phyloP scores from a whole-genome alignment of 2,113 vertebrate genomes.

The Solea senegalensis region DNA sequence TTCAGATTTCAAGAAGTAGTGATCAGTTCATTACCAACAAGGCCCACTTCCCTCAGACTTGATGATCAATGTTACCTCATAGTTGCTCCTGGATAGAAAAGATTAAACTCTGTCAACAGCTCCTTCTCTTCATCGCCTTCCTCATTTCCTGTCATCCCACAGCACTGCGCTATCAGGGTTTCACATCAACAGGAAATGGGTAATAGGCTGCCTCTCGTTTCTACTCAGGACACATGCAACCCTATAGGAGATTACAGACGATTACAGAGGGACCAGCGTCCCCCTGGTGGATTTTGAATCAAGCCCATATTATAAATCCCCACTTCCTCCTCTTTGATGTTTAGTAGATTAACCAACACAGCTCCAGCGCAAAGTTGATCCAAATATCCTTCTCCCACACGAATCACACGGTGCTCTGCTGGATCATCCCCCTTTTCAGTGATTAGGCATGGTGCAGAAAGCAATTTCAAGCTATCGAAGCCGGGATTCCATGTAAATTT shows the following conservation, averaged over 20 bases:
- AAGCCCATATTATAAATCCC: slow-evolving; percentile 58
- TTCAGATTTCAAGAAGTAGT: slow-evolving; percentile 30
- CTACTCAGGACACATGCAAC: slow-evolving; percentile 55
- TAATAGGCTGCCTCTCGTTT: slow-evolving; percentile 55
- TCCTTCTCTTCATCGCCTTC: slow-evolving; percentile 17
- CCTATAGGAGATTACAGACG: slow-evolving; percentile 65
- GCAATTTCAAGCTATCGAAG: slow-evolving; percentile 61
- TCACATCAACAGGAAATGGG: slow-evolving; percentile 56
- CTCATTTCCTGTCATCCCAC: slow-evolving; percentile 63
- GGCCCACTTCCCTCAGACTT: slow-evolving; percentile 32
- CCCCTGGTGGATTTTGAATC: slow-evolving; percentile 66
- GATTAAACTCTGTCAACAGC: slow-evolving; percentile 10
- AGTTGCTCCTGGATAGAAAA: slow-evolving; percentile 30
- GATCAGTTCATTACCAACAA: slow-evolving; percentile 57
- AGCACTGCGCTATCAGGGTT: slow-evolving; percentile 47
- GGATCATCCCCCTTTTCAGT: slow-evolving; percentile 68
- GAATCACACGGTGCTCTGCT: slow-evolving; percentile 45
- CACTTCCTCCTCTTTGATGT: slow-evolving; percentile 61
- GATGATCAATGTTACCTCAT: slow-evolving; percentile 27
- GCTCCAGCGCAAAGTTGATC: slow-evolving; percentile 62
- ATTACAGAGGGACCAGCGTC: slow-evolving; percentile 58
- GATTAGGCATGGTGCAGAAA: slow-evolving; percentile 62
- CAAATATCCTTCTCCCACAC: slow-evolving; percentile 63
- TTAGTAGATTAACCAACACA: slow-evolving; percentile 68
- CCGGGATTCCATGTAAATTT: slow-evolving; percentile 50